Evolutionary conservation across 2,888 invertebrate genomes (phyloP).

Genomic region (Odontocerum albicorne): DNA sequence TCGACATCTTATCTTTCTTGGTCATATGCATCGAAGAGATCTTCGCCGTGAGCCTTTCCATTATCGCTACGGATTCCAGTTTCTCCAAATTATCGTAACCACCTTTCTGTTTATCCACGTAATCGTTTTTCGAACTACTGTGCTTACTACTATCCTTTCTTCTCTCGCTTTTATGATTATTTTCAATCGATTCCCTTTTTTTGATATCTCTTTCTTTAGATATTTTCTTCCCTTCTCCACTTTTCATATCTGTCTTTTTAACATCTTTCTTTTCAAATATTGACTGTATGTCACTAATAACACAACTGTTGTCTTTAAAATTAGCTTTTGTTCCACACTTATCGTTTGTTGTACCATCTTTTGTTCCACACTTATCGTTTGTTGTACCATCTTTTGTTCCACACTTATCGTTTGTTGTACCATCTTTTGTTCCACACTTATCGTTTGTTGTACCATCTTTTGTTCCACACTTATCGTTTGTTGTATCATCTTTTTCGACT

Average conservation of each 20-base stretch:
- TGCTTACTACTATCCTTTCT: background rate
- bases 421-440: conserved; percentile 7
- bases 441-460: background rate
- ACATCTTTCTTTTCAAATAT: too few relatives aligned
- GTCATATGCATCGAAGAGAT: conserved; percentile 9
- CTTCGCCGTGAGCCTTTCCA: conserved; percentile 10
- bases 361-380: background rate
- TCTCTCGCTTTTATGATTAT: conserved; percentile 1
- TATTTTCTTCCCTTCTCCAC: background rate
- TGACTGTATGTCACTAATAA: too few relatives aligned
- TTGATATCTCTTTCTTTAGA: background rate
- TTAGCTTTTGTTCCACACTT: background rate
- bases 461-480: background rate
- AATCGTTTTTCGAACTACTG: too few relatives aligned
- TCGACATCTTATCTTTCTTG: background rate
- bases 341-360: background rate
- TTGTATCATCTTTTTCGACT: background rate
- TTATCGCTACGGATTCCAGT: background rate
- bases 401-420: background rate
- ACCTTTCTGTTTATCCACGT: too few relatives aligned
- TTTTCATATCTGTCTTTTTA: background rate
- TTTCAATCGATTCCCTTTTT: background rate
- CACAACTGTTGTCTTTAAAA: background rate
- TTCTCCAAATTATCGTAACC: background rate
- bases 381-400: background rate